A percentile compares a stretch with the other conserved stretches of the same genome.
Evolutionary conservation across 2,113 vertebrate genomes (phyloP).

Genomic region (Butorides virescens): DNA sequence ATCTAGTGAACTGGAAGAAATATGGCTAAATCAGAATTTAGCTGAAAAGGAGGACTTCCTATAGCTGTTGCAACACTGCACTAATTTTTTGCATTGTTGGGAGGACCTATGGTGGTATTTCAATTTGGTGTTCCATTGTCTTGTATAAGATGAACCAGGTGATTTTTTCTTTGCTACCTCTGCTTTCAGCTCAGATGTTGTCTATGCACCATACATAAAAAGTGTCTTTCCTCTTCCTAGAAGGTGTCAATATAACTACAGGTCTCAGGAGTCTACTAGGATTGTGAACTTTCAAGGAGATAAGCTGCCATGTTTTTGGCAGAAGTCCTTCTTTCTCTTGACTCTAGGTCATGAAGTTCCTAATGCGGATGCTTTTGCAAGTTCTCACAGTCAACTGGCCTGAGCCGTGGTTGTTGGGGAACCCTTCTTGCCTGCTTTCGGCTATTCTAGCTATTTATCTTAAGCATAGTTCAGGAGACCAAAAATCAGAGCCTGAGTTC

Average conservation of each 20-base stretch:
- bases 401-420: fast-evolving
- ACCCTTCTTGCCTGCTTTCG: fast-evolving
- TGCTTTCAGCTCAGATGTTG: background rate
- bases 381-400: background rate
- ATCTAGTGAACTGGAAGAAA: background rate
- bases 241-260: background rate
- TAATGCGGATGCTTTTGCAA: background rate
- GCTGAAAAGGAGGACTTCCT: background rate
- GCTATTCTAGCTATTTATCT: background rate
- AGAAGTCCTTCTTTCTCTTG: background rate
- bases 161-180: background rate
- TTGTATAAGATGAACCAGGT: background rate
- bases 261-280: background rate
- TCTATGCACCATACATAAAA: background rate
- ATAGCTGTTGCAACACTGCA: background rate
- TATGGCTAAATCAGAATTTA: background rate
- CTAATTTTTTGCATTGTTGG: background rate
- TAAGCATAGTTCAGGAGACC: background rate
- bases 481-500: background rate
- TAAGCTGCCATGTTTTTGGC: background rate
- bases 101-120: background rate
- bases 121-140: background rate
- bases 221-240: background rate
- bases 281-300: background rate
- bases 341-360: background rate